Percentiles rank a stretch among this genome's conserved stretches.
Evolutionary conservation across 2,113 vertebrate species (phyloP).

Genomic region (Paralichthys olivaceus): DNA sequence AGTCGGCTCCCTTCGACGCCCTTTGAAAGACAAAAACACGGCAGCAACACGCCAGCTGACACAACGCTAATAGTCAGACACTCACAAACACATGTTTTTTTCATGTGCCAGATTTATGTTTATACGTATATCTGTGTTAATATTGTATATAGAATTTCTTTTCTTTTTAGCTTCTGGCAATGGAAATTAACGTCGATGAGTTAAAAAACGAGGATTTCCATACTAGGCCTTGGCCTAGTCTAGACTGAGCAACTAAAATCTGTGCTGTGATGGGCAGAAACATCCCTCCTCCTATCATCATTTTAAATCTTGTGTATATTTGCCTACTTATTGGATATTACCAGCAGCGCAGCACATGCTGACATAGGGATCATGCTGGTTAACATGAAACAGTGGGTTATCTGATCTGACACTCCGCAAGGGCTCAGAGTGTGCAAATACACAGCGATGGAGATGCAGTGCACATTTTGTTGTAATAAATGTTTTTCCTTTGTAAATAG

Average conservation of each 20-base stretch:
- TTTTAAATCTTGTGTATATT: conserved; percentile 60
- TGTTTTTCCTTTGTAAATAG: neutral
- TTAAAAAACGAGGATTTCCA: neutral
- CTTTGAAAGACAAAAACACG: conserved; percentile 28
- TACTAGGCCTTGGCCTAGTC: neutral
- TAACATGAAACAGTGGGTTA: conserved; percentile 43
- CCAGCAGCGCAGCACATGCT: conserved; percentile 24
- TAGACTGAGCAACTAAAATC: conserved; percentile 22
- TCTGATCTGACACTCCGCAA: conserved; percentile 43
- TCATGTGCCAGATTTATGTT: conserved; percentile 32
- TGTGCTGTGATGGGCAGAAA: conserved; percentile 12
- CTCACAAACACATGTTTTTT: neutral
- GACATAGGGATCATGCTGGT: conserved; percentile 54
- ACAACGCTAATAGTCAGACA: conserved; percentile 7
- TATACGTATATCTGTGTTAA: conserved; percentile 25
- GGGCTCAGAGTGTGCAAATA: conserved; percentile 42
- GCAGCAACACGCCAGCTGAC: conserved; percentile 52
- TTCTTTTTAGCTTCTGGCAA: neutral
- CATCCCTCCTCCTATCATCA: conserved; percentile 5
- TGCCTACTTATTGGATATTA: conserved; percentile 62
- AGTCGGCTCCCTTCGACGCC: neutral
- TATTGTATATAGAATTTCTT: conserved; percentile 27
- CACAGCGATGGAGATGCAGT: neutral
- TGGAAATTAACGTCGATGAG: neutral
- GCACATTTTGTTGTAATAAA: neutral